phyloP scores from a whole-genome alignment of 2,113 vertebrate genomes.

The Hypanus sabinus region DNA sequence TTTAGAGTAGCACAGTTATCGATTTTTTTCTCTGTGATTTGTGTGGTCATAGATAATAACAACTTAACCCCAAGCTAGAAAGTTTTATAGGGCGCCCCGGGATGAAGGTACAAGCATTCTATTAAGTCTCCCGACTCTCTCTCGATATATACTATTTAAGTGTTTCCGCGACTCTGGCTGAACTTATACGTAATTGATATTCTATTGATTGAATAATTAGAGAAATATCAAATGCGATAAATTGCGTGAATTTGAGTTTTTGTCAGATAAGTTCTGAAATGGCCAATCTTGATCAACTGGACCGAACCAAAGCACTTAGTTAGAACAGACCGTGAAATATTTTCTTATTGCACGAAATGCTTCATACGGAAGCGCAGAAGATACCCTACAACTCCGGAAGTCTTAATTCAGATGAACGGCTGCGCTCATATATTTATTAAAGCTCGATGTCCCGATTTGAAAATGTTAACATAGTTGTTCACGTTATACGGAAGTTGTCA shows the following conservation, averaged over 20 bases:
- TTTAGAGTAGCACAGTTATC: constrained; percentile 47
- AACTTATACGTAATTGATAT: background rate
- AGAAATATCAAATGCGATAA: background rate
- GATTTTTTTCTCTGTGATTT: constrained; percentile 50
- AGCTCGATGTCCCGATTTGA: too few species aligned
- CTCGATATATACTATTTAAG: background rate
- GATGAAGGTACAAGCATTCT: background rate
- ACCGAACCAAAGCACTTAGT: background rate
- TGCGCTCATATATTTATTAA: background rate
- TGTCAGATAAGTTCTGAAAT: background rate
- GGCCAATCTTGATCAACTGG: too few species aligned
- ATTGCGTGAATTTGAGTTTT: background rate
- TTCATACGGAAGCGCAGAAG: background rate
- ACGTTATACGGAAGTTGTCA: background rate
- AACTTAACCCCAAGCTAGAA: background rate
- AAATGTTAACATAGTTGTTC: background rate
- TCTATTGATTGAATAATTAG: too few species aligned
- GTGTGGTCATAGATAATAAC: constrained; percentile 49
- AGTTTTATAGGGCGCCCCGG: background rate
- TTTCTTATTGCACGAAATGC: background rate
- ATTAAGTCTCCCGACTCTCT: background rate
- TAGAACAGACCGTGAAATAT: background rate
- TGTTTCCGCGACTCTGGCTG: background rate
- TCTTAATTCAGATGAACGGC: background rate
- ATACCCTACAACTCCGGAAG: background rate